phyloP scores from a whole-genome alignment of 30 jellyfish, hydroid and myxozoan species.

The Clytia hemisphaerica region DNA sequence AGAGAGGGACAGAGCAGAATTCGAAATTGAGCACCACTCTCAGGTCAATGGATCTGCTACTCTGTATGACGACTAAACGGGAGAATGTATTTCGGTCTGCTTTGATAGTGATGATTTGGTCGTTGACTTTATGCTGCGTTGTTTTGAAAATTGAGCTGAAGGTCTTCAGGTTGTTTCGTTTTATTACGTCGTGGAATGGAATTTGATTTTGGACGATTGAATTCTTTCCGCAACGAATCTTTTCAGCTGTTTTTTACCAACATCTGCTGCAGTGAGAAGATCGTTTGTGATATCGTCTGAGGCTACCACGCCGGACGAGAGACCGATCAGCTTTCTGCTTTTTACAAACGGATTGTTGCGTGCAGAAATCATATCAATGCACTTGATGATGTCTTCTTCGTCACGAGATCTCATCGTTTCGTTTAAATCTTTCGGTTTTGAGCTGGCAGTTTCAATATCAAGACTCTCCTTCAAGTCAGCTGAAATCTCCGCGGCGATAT shows the following conservation, averaged over 20 bases:
- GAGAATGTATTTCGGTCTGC: constrained; percentile 3
- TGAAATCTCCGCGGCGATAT: neutral
- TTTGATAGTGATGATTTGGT: neutral
- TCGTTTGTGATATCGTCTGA: neutral
- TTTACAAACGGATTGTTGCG: no score
- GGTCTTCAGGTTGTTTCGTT: neutral
- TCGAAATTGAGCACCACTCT: neutral
- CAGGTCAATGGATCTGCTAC: neutral
- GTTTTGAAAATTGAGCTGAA: neutral
- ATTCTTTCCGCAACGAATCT: neutral
- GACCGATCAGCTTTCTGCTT: no score
- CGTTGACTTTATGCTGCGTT: neutral
- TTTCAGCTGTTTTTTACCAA: neutral
- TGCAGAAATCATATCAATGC: no score
- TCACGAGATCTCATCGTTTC: no score
- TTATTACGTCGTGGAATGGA: neutral
- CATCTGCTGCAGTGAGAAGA: neutral
- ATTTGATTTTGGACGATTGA: neutral
- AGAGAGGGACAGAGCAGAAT: neutral
- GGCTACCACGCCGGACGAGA: no score
- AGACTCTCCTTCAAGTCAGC: neutral
- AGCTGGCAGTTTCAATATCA: no score
- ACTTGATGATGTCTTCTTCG: no score
- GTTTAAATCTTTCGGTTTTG: neutral
- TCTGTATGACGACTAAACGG: neutral